Conservation (phyloP, 2,888 invertebrate genomes). For the Ophonus ardosiacus region DNA sequence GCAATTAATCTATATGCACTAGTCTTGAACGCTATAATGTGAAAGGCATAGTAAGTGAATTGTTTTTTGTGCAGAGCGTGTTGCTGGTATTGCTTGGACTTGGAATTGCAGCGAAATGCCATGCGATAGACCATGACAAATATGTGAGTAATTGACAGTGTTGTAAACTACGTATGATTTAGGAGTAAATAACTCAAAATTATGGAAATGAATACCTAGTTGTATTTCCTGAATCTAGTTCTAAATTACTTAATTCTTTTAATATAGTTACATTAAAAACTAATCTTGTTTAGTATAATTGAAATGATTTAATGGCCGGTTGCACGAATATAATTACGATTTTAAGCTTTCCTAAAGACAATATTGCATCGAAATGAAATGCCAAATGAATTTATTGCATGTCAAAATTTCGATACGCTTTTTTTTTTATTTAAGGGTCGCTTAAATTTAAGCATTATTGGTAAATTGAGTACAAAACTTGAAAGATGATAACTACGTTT, state of each 20-base stretch:
- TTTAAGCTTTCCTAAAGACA: too few species aligned
- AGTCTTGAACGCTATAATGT: slow-evolving; percentile 33
- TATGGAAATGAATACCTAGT: not conserved
- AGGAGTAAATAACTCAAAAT: not conserved
- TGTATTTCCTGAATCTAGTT: not conserved
- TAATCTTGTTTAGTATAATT: too few species aligned
- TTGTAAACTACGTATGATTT: not conserved
- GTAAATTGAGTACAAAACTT: too few species aligned
- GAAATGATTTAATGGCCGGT: too few species aligned
- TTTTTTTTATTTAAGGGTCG: too few species aligned
- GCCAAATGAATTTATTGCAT: too few species aligned
- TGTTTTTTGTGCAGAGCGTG: slow-evolving; percentile 27
- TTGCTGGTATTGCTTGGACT: not conserved
- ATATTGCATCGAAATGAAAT: too few species aligned
- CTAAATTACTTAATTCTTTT: not conserved
- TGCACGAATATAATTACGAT: too few species aligned
- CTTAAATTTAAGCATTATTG: too few species aligned
- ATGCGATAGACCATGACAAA: slow-evolving; percentile 71
- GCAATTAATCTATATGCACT: slow-evolving; percentile 18
- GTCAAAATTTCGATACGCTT: too few species aligned
- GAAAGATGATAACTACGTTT: too few species aligned
- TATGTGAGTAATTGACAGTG: slow-evolving; percentile 70
- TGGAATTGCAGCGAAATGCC: not conserved
- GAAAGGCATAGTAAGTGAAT: slow-evolving; percentile 20
- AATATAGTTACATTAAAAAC: too few species aligned